phyloP scores from a whole-genome alignment of 92 coral and sea anemone genomes.

The Porites divaricata region DNA sequence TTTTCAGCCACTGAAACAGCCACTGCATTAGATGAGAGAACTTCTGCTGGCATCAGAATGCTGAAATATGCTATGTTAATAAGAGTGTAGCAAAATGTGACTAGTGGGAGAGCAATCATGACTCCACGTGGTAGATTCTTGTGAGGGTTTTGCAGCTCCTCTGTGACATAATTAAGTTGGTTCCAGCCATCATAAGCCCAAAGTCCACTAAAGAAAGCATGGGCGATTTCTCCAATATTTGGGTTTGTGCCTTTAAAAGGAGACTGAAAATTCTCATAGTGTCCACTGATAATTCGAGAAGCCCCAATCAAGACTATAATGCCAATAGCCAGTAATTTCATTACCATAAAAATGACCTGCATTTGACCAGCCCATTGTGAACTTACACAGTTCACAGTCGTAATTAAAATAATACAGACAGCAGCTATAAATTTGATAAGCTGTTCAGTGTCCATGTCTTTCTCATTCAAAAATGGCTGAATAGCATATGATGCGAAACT shows the following conservation, averaged over 20 bases:
- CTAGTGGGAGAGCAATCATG: constrained; percentile 78
- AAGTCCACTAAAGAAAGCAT: constrained; percentile 83
- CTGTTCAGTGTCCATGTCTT: constrained; percentile 11
- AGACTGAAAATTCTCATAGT: constrained; percentile 61
- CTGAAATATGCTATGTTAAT: constrained; percentile 80
- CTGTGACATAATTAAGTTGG: constrained; percentile 81
- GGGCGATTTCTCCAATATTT: constrained; percentile 75
- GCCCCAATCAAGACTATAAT: constrained; percentile 72
- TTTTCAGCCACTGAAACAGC: constrained; percentile 82
- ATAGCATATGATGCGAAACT: constrained; percentile 81
- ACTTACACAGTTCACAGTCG: constrained; percentile 81
- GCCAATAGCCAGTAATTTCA: constrained; percentile 82
- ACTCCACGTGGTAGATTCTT: constrained; percentile 79
- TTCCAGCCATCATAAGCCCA: constrained; percentile 98
- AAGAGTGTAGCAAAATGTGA: constrained; percentile 80
- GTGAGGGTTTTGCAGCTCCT: constrained; percentile 81
- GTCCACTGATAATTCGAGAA: constrained; percentile 51
- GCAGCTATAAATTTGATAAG: constrained; percentile 71
- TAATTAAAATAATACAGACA: constrained; percentile 65
- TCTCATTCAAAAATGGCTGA: constrained; percentile 68
- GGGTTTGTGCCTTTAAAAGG: constrained; percentile 78
- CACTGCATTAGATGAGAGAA: constrained; percentile 77
- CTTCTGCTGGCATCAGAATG: constrained; percentile 76
- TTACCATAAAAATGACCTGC: constrained; percentile 74
- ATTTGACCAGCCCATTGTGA: constrained; percentile 75